These are phyloP conservation scores for Isotomurus palustris DNA, from an alignment of 2,888 invertebrate species.

Conservation along the genomic window DNA sequence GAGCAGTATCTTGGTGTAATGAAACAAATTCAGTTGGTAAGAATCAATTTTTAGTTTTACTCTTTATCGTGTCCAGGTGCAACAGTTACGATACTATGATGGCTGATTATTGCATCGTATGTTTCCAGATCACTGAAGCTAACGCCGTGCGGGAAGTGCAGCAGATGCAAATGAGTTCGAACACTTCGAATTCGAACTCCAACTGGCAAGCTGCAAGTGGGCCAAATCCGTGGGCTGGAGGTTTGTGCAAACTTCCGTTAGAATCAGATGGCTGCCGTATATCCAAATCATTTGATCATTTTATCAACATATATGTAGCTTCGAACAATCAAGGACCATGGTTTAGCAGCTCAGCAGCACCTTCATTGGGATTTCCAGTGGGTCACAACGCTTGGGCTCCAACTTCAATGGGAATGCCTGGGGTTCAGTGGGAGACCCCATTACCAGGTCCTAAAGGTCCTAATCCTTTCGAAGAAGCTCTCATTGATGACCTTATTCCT, in stretches of 20 bases:
- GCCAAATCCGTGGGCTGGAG: slow-evolving; percentile 38
- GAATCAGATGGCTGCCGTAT: slow-evolving; percentile 9
- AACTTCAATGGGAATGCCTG: too few relatives aligned
- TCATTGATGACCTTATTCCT: slow-evolving; percentile 34
- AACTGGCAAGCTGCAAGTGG: slow-evolving; percentile 4
- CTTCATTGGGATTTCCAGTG: too few relatives aligned
- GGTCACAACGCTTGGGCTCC: too few relatives aligned
- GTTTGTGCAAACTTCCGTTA: background rate
- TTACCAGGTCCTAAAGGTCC: slow-evolving; percentile 31
- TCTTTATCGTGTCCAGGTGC: background rate
- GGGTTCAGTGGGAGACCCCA: background rate
- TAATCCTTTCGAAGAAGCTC: slow-evolving; percentile 42
- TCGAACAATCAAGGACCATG: slow-evolving; percentile 17
- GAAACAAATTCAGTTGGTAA: slow-evolving; percentile 40
- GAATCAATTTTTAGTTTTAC: background rate
- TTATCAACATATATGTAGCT: slow-evolving; percentile 24
- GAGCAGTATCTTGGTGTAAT: slow-evolving; percentile 36
- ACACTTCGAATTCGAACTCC: too few relatives aligned
- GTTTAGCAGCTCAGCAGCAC: background rate
- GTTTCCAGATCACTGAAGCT: slow-evolving; percentile 68
- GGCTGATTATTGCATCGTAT: background rate
- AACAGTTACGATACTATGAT: background rate
- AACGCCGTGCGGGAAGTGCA: slow-evolving; percentile 68
- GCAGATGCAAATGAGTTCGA: slow-evolving; percentile 42
- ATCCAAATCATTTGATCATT: too few relatives aligned